phyloP scores from a whole-genome alignment of 2,113 vertebrate genomes.

The Callopanchax toddi region DNA sequence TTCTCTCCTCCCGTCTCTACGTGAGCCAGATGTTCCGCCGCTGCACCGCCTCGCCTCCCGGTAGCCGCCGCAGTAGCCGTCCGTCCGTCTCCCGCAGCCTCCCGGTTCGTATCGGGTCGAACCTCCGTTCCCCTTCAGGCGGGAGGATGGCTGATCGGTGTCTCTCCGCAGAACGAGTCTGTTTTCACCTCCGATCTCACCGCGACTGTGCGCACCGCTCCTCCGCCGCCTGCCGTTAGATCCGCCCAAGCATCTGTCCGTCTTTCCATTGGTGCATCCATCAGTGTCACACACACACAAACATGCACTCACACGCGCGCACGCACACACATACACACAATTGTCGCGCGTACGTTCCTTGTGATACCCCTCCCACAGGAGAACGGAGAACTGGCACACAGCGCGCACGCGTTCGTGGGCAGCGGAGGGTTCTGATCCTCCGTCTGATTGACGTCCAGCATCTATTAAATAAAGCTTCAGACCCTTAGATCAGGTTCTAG shows the following conservation, averaged over 20 bases:
- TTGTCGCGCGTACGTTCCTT: conserved; percentile 76
- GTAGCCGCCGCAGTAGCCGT: conserved; percentile 51
- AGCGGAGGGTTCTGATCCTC: conserved; percentile 49
- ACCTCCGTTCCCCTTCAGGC: conserved; percentile 3
- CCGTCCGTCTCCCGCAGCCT: conserved; percentile 41
- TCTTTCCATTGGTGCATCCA: conserved; percentile 94
- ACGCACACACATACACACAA: conserved; percentile 29
- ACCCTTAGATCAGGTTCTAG: no score
- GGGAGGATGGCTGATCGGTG: conserved; percentile 31
- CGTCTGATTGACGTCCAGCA: conserved; percentile 32
- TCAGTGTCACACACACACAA: conserved; percentile 86
- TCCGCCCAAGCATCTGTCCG: conserved; percentile 98
- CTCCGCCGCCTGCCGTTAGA: conserved; percentile 83
- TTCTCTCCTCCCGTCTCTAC: conserved; percentile 63
- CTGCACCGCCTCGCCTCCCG: conserved; percentile 66
- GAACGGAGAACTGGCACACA: conserved; percentile 24
- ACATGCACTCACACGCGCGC: conserved; percentile 57
- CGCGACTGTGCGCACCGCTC: conserved; percentile 75
- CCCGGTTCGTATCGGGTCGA: conserved; percentile 8
- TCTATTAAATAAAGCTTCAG: not conserved
- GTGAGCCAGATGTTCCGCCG: conserved; percentile 80
- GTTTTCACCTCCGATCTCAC: conserved; percentile 75
- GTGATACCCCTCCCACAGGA: conserved; percentile 66
- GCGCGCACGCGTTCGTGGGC: conserved; percentile 27
- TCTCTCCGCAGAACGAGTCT: conserved; percentile 71